These are phyloP conservation scores for Muscidifurax raptorellus DNA, from an alignment of 1,140 invertebrate species.

Conservation along the genomic window DNA sequence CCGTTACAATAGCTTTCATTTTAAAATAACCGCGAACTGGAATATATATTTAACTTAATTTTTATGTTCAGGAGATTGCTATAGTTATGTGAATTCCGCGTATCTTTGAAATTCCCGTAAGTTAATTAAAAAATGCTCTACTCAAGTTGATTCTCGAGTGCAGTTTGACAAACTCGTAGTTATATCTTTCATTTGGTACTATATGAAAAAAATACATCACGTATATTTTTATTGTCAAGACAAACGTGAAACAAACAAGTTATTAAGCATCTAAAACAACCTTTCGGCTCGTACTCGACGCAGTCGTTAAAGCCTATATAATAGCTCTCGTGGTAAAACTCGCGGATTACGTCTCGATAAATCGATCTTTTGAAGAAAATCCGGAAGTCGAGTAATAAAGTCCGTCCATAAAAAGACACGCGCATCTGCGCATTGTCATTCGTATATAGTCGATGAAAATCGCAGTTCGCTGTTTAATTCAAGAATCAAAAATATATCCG, in stretches of 20 bases:
- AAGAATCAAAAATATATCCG: neutral
- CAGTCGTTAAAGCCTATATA: neutral
- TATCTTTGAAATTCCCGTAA: constrained; percentile 17
- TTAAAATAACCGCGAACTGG: constrained; percentile 22
- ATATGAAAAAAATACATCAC: neutral
- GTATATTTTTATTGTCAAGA: neutral
- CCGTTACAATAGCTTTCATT: constrained; percentile 23
- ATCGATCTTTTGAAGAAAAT: neutral
- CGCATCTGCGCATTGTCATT: neutral
- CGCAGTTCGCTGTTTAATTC: neutral
- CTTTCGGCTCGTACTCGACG: neutral
- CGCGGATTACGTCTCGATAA: neutral
- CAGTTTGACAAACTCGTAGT: neutral
- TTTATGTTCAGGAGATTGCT: constrained; percentile 10
- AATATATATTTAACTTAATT: constrained; percentile 27
- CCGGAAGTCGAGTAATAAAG: neutral
- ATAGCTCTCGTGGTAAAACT: neutral
- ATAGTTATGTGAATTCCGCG: neutral
- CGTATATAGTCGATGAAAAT: neutral
- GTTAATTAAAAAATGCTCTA: neutral
- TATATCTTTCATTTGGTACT: neutral
- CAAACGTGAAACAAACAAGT: neutral
- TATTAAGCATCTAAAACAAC: neutral
- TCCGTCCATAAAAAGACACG: no score
- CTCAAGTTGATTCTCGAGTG: neutral